Base-by-base conservation (phyloP, 2,888 invertebrate genomes). In the Acleris sparsana region DNA sequence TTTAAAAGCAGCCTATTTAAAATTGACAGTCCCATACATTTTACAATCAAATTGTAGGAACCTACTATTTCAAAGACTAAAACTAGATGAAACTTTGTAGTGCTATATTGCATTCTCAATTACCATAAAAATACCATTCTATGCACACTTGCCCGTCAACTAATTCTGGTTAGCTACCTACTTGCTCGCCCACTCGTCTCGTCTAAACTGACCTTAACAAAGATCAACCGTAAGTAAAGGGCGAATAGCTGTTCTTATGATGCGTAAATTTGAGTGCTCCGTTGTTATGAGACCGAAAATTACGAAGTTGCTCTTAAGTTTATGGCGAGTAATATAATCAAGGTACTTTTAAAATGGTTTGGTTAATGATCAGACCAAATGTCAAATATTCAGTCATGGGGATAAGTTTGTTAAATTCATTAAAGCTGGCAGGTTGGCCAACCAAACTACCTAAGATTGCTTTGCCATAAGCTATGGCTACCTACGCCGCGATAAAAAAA, bases 181-280 rank as follows among this genome's bases (percentile, higher is more conserved):
- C 18, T 44, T 13, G 33, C 62, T 51, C 20, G 44, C 53, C n/a
- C 29, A 29, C n/a, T 20, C 17, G 48, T 20, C 18, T 39, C 33
- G 46, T 53, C 5, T n/a, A 46, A 53, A 33, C 53, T 11, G n/a
- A 20, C 57, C 49, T 57, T 51, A 52, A 57, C 59, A 63, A 64
- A 68, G 68, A 43, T 61, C 55, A 52, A 52, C 68, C 70, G 68
- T 79, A 75, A 75, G 74, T 76, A 71, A 71, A 65, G 72, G 70
- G 69, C 70, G 70, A 72, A 74, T 75, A 55, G 62, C 49, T 73
- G 66, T 64, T 62, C 68, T 77, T 78, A 82, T 78, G 79, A 77
- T 65, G 76, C 77, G 75, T 75, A 79, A 78, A 76, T 74, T 79
- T 76, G 71, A 79, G 74, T 75, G 71, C 72, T 72, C 74, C 66